A percentile compares a stretch with the other conserved stretches of the same genome.
phyloP scores from a whole-genome alignment of 1,140 invertebrate genomes.

The Sitophilus oryzae region DNA sequence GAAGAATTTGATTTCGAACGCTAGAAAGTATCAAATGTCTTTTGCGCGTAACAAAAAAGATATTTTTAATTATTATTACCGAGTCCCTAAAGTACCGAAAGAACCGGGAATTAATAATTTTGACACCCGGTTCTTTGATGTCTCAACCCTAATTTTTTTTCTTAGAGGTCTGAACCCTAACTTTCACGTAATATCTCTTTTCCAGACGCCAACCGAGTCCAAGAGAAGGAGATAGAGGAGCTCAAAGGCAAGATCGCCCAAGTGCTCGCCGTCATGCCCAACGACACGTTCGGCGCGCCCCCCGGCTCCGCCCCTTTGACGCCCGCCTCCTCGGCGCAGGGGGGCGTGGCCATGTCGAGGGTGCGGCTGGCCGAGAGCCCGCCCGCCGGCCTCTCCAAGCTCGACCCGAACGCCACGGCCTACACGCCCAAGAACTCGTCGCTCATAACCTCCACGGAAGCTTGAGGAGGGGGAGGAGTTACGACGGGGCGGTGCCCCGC shows the following conservation, averaged over 20 bases:
- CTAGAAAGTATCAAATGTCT: no score
- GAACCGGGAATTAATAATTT: no score
- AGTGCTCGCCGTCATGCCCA: slow-evolving; percentile 85
- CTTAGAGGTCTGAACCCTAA: no score
- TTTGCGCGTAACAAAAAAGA: no score
- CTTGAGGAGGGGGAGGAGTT: no score
- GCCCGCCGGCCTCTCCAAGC: slow-evolving; percentile 51
- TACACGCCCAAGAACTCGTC: slow-evolving; percentile 74
- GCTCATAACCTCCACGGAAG: slow-evolving; percentile 54
- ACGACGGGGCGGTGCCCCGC: no score
- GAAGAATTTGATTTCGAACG: no score
- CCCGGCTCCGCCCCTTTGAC: slow-evolving; percentile 18
- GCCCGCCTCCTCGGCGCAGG: slow-evolving; percentile 37
- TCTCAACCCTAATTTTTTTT: no score
- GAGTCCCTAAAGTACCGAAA: no score
- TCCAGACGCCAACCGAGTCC: slow-evolving; percentile 67
- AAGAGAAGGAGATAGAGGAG: slow-evolving; percentile 87
- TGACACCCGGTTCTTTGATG: no score
- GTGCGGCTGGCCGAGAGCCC: slow-evolving; percentile 48
- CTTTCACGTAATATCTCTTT: slow-evolving; percentile 33
- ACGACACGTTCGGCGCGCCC: slow-evolving; percentile 54
- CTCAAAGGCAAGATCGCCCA: slow-evolving; percentile 87
- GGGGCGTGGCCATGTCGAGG: slow-evolving; percentile 57
- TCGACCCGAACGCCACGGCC: slow-evolving; percentile 87
- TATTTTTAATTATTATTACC: no score